A percentile compares a stretch with the other conserved stretches of the same genome.
Conservation (phyloP, 2,113 vertebrate species). For the Circaetus gallicus region DNA sequence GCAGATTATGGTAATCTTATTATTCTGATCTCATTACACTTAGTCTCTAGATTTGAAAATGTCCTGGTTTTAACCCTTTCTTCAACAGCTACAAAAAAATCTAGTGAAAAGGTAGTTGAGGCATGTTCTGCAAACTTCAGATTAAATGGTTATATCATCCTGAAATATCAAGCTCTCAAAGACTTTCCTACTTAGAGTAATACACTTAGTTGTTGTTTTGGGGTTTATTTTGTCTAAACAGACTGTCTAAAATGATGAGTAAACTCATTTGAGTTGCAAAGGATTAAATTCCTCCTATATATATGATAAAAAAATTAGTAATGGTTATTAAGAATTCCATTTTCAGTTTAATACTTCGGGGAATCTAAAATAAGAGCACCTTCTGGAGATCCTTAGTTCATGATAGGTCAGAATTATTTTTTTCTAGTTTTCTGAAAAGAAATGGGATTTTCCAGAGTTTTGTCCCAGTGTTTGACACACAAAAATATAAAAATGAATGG, state of each 20-base stretch:
- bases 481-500: neutral
- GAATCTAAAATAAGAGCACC: neutral
- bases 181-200: neutral
- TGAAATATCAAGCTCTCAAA: neutral
- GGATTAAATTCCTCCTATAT: neutral
- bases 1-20: slow-evolving; percentile 54
- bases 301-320: neutral
- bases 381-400: neutral
- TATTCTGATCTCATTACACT: slow-evolving; percentile 61
- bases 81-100: neutral
- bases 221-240: neutral
- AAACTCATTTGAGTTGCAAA: neutral
- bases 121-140: neutral
- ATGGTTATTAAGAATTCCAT: neutral
- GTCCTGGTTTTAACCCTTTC: slow-evolving; percentile 33
- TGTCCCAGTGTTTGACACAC: neutral
- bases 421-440: neutral
- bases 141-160: neutral
- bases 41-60: slow-evolving; percentile 15
- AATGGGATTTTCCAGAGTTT: neutral
- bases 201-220: neutral
- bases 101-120: neutral
- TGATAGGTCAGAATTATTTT: neutral
- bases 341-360: neutral
- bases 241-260: neutral